A percentile compares a stretch with the other conserved stretches of the same genome.
phyloP scores from a whole-genome alignment of 2,888 invertebrate genomes.

The Rutpela maculata region DNA sequence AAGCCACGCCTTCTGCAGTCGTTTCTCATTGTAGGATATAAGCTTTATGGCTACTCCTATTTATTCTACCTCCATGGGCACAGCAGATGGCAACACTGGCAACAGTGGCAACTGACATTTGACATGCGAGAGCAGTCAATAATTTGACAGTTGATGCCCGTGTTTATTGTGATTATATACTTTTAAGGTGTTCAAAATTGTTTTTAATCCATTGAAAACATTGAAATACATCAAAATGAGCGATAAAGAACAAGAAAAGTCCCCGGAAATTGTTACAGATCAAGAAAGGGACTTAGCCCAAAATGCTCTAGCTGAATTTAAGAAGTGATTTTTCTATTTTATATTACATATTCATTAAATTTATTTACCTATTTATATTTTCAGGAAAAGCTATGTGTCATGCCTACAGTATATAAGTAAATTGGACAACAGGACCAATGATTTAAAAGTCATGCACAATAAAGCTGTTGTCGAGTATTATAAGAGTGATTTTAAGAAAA shows the following conservation, averaged over 20 bases:
- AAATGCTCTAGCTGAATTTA: constrained; percentile 70
- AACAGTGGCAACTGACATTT: neutral
- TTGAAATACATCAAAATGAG: constrained; percentile 44
- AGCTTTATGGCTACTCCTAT: no score
- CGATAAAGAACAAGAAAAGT: constrained; percentile 69
- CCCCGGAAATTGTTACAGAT: constrained; percentile 68
- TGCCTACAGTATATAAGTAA: constrained; percentile 81
- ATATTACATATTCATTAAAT: constrained; percentile 12
- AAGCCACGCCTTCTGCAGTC: no score
- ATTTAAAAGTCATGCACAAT: constrained; percentile 88
- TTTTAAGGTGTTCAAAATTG: neutral
- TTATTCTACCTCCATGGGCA: no score
- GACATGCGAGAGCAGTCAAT: neutral
- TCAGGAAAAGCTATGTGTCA: constrained; percentile 77
- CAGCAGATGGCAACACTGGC: no score
- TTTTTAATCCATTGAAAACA: neutral
- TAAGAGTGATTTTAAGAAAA: constrained; percentile 83
- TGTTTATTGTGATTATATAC: neutral
- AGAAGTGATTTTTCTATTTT: constrained; percentile 65
- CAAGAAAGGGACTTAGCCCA: constrained; percentile 71
- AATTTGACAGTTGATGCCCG: neutral
- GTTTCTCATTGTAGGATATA: no score
- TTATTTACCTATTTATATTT: constrained; percentile 47
- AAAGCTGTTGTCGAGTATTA: constrained; percentile 90
- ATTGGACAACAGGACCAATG: constrained; percentile 80